Evolutionary conservation across 2,797 vertebrate species (phyloP).

Genomic region (Enteromius radiatus): DNA sequence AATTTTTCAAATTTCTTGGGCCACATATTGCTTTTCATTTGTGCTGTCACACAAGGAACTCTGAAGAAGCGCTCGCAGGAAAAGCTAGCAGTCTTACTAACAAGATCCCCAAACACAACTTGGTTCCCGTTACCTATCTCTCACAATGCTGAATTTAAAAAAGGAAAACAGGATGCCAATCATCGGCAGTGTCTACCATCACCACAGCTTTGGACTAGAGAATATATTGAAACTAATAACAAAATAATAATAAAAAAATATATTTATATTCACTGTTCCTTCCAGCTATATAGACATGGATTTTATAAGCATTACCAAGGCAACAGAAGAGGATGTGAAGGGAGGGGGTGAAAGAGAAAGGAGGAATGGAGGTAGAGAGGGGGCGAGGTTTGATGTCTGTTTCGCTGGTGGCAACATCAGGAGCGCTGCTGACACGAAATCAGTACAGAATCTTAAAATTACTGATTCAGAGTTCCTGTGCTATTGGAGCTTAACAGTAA

Average conservation of each 20-base stretch:
- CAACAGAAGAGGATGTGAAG: conserved; percentile 50
- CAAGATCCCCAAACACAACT: conserved; percentile 43
- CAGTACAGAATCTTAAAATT: conserved; percentile 44
- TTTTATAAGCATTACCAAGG: conserved; percentile 59
- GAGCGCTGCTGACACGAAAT: conserved; percentile 35
- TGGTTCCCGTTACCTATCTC: neutral
- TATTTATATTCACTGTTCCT: conserved; percentile 12
- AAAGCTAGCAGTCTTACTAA: conserved; percentile 40
- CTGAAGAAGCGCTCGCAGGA: conserved; percentile 12
- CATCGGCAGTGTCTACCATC: conserved; percentile 16
- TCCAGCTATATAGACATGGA: conserved; percentile 42
- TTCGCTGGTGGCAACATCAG: conserved; percentile 43
- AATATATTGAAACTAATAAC: conserved; percentile 37
- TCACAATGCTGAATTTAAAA: conserved; percentile 11
- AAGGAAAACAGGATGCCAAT: conserved; percentile 27
- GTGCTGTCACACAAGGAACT: conserved; percentile 2
- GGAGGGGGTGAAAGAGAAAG: neutral
- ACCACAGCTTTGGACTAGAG: conserved; percentile 1
- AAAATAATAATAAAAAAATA: neutral
- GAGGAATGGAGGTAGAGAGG: conserved; percentile 21
- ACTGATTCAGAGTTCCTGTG: conserved; percentile 37
- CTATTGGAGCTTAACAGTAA: neutral
- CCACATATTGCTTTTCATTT: neutral
- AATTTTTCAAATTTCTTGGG: neutral
- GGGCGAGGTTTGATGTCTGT: conserved; percentile 33